phyloP scores from a whole-genome alignment of 2,888 invertebrate genomes.

The Euplagia quadripunctaria region DNA sequence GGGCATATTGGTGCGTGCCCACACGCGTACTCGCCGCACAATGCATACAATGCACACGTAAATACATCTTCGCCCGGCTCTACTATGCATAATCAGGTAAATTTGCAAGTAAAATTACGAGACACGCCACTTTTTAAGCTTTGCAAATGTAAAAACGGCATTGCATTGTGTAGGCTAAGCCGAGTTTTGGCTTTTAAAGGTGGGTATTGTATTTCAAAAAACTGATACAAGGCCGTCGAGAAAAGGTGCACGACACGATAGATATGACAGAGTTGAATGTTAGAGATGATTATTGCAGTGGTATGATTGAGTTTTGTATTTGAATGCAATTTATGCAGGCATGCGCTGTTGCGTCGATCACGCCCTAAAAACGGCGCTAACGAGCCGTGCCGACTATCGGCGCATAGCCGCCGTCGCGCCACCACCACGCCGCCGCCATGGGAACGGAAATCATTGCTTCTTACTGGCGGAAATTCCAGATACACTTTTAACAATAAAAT shows the following conservation, averaged over 20 bases:
- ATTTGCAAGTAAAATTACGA: slow-evolving; percentile 84
- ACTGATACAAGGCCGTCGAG: slow-evolving; percentile 72
- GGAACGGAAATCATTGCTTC: slow-evolving; percentile 76
- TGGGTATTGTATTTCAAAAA: slow-evolving; percentile 63
- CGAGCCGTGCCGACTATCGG: slow-evolving; percentile 69
- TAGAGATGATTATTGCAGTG: slow-evolving; percentile 55
- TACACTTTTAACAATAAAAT: slow-evolving; percentile 58
- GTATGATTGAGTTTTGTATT: slow-evolving; percentile 65
- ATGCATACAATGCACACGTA: slow-evolving; percentile 80
- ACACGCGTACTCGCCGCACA: slow-evolving; percentile 71
- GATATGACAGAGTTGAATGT: slow-evolving; percentile 26
- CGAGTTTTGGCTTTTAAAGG: slow-evolving; percentile 54
- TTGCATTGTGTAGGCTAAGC: slow-evolving; percentile 69
- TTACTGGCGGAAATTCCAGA: slow-evolving; percentile 61
- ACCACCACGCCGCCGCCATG: slow-evolving; percentile 61
- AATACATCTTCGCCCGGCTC: slow-evolving; percentile 78
- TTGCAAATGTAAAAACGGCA: slow-evolving; percentile 74
- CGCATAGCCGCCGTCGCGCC: slow-evolving; percentile 29
- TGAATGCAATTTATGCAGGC: slow-evolving; percentile 81
- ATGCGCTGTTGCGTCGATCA: slow-evolving; percentile 82
- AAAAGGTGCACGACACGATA: slow-evolving; percentile 34
- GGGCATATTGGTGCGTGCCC: slow-evolving; percentile 71
- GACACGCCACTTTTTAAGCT: slow-evolving; percentile 79
- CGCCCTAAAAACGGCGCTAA: slow-evolving; percentile 84
- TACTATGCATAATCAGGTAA: slow-evolving; percentile 80